Evolutionary conservation across 2,797 vertebrate species (phyloP).

Genomic region (Ceryle rudis): DNA sequence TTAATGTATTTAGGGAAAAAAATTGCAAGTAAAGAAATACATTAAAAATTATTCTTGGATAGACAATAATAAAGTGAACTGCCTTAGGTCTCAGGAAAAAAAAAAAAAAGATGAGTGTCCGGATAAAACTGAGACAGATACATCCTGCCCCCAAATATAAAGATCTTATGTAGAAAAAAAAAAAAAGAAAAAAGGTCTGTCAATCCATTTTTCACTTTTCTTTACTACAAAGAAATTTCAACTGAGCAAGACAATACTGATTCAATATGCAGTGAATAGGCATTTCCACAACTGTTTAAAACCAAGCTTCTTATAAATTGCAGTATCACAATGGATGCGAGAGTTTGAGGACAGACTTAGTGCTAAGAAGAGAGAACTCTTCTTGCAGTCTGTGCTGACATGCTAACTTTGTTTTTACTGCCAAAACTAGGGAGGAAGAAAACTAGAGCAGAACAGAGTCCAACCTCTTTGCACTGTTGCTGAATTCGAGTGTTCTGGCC

Average conservation of each 20-base stretch:
- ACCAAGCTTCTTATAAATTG: neutral
- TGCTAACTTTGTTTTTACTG: neutral
- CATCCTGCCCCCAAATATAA: neutral
- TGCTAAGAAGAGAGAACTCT: neutral
- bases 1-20: neutral
- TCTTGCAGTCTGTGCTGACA: neutral
- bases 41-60: neutral
- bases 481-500: neutral
- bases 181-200: no score
- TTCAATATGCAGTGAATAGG: neutral
- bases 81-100: neutral
- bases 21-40: neutral
- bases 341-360: neutral
- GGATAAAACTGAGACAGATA: neutral
- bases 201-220: neutral
- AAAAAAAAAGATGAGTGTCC: neutral
- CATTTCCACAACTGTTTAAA: neutral
- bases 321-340: accelerated
- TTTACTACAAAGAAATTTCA: neutral
- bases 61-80: no score
- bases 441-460: neutral
- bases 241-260: neutral
- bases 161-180: neutral
- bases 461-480: neutral
- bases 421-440: neutral